Evolutionary conservation across 2,797 vertebrate genomes (phyloP).

Genomic region (Scolopax rusticola): DNA sequence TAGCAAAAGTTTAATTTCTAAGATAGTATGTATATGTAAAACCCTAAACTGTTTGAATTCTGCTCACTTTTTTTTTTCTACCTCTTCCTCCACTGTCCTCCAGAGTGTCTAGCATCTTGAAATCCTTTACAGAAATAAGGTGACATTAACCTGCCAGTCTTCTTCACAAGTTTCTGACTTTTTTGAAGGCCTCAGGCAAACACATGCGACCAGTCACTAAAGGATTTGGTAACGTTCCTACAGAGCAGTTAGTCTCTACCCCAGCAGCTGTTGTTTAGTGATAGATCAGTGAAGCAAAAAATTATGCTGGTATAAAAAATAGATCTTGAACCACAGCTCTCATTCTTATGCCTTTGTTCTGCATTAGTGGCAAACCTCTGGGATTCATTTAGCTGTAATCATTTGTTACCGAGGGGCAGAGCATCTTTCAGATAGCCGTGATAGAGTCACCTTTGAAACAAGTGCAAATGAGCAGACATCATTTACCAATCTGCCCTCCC

Average conservation of each 20-base stretch:
- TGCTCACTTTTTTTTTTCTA: background rate
- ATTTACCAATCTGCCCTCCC: conserved; percentile 72
- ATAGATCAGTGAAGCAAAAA: conserved; percentile 96
- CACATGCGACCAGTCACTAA: conserved; percentile 78
- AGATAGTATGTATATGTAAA: background rate
- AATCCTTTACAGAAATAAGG: conserved; percentile 61
- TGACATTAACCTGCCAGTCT: conserved; percentile 77
- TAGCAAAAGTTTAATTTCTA: background rate
- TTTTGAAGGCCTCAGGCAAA: conserved; percentile 81
- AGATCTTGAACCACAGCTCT: conserved; percentile 81
- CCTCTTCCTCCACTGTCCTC: conserved; percentile 59
- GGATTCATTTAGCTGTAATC: conserved; percentile 90
- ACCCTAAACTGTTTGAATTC: background rate
- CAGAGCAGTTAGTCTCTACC: conserved; percentile 77
- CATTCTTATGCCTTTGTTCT: conserved; percentile 85
- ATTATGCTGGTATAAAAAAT: conserved; percentile 88
- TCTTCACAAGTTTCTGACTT: conserved; percentile 74
- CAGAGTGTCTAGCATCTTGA: conserved; percentile 76
- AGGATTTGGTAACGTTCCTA: conserved; percentile 72
- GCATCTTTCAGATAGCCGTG: conserved; percentile 84
- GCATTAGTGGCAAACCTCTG: conserved; percentile 80
- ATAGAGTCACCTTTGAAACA: conserved; percentile 89
- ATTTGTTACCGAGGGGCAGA: conserved; percentile 85
- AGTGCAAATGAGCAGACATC: conserved; percentile 84
- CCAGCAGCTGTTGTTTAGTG: conserved; percentile 91